These are phyloP conservation scores for Cylas formicarius DNA, from an alignment of 1,140 invertebrate genomes.

Conservation along the genomic window DNA sequence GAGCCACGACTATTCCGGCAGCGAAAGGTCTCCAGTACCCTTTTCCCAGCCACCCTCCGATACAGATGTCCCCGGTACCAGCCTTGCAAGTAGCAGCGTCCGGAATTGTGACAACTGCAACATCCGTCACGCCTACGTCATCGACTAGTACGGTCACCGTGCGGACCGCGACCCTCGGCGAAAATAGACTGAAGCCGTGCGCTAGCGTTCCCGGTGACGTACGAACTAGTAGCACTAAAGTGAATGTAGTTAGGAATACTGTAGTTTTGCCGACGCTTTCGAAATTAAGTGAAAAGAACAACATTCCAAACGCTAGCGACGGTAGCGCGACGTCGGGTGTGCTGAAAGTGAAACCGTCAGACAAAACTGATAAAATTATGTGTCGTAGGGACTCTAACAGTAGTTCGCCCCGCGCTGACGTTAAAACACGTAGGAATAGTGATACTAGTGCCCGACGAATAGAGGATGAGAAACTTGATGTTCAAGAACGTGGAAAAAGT, in stretches of 20 bases:
- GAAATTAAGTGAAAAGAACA: slow-evolving; percentile 27
- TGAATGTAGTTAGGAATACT: slow-evolving; percentile 41
- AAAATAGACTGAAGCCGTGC: slow-evolving; percentile 40
- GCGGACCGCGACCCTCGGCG: slow-evolving; percentile 30
- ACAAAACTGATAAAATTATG: too few species aligned
- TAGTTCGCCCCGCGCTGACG: slow-evolving; percentile 32
- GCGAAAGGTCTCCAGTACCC: slow-evolving; percentile 70
- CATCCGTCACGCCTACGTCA: slow-evolving; percentile 18
- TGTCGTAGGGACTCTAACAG: slow-evolving; percentile 32
- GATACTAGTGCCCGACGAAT: slow-evolving; percentile 33
- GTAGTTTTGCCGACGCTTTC: slow-evolving; percentile 24
- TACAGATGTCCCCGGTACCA: slow-evolving; percentile 35
- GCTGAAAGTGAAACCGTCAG: slow-evolving; percentile 10
- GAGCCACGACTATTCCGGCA: slow-evolving; percentile 30
- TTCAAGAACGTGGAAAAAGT: slow-evolving; percentile 30
- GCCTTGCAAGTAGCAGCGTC: slow-evolving; percentile 19
- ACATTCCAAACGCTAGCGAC: slow-evolving; percentile 24
- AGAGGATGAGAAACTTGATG: slow-evolving; percentile 27
- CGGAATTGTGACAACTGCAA: slow-evolving; percentile 18
- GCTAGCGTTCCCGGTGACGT: slow-evolving; percentile 39
- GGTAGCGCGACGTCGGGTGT: slow-evolving; percentile 20
- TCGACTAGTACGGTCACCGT: slow-evolving; percentile 23
- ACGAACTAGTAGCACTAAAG: slow-evolving; percentile 45
- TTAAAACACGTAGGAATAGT: slow-evolving; percentile 40
- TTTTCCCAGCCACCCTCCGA: slow-evolving; percentile 68